These are phyloP conservation scores for Drosophila sucinea DNA, from an alignment of 1,140 invertebrate genomes.

Conservation along the genomic window DNA sequence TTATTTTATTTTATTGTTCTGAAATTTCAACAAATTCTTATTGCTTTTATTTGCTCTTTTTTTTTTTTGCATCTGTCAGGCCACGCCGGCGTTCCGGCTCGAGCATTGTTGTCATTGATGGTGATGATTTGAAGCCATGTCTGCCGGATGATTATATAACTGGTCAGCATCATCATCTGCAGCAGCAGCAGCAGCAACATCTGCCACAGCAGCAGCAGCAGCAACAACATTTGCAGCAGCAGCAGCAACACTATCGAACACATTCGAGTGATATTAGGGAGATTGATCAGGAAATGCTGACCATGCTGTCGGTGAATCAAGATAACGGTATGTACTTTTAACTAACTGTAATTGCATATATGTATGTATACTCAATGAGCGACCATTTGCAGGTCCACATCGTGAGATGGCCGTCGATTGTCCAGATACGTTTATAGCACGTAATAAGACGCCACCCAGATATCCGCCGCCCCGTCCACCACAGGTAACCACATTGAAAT, in stretches of 20 bases:
- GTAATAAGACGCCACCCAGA: constrained; percentile 95
- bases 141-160: constrained; percentile 83
- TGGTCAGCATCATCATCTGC: constrained; percentile 64
- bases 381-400: constrained; percentile 87
- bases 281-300: constrained; percentile 87
- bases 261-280: constrained; percentile 81
- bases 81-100: constrained; percentile 87
- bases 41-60: not conserved
- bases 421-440: constrained; percentile 96
- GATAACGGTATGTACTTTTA: constrained; percentile 85
- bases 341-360: not conserved
- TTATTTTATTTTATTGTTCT: too few relatives aligned
- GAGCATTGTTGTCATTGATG: constrained; percentile 88
- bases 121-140: constrained; percentile 84
- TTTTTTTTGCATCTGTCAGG: constrained; percentile 81
- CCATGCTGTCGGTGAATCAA: constrained; percentile 87
- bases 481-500: constrained; percentile 62
- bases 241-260: constrained; percentile 72
- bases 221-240: constrained; percentile 41
- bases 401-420: constrained; percentile 99
- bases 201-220: constrained; percentile 40
- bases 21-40: too few relatives aligned
- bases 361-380: not conserved
- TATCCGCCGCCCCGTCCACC: constrained; percentile 91
- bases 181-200: constrained; percentile 51